Evolutionary conservation across 2,113 vertebrate species (phyloP).

Genomic region (Tringa solitaria): DNA sequence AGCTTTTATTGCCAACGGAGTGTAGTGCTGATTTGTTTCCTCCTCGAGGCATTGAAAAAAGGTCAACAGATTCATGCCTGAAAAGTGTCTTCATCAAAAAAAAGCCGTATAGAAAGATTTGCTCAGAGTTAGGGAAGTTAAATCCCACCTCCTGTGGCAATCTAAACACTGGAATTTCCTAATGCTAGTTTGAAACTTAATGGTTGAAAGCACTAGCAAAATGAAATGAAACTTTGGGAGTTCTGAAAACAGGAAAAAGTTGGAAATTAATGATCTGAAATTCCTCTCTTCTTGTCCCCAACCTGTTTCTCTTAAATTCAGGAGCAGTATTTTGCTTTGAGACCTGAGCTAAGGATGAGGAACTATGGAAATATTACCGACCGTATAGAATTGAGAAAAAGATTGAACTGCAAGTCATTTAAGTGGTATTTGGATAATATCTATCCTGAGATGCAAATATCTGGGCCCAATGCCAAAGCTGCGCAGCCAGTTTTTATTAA

Average conservation of each 20-base stretch:
- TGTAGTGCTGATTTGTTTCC: not conserved
- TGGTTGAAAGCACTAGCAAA: not conserved
- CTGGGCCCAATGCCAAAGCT: constrained; percentile 81
- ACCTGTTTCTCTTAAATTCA: constrained; percentile 42
- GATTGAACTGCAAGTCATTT: constrained; percentile 87
- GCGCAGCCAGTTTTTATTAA: constrained; percentile 86
- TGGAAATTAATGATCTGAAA: not conserved
- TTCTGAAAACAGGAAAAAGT: not conserved
- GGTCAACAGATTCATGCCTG: not conserved
- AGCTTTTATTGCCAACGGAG: not conserved
- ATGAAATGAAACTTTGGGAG: not conserved
- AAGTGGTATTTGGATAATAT: constrained; percentile 94
- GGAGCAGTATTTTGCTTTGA: constrained; percentile 93
- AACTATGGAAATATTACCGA: constrained; percentile 88
- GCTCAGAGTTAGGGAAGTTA: not conserved
- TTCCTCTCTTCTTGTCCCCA: not conserved
- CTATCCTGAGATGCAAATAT: constrained; percentile 94
- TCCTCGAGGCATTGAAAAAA: not conserved
- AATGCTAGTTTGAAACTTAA: not conserved
- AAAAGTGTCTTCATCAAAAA: not conserved
- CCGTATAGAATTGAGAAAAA: constrained; percentile 83
- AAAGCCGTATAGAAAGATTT: not conserved
- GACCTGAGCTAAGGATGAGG: constrained; percentile 86
- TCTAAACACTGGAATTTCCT: not conserved
- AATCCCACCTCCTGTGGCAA: not conserved